Conservation (phyloP, 2,113 vertebrate species). For the Pygoscelis antarcticus region DNA sequence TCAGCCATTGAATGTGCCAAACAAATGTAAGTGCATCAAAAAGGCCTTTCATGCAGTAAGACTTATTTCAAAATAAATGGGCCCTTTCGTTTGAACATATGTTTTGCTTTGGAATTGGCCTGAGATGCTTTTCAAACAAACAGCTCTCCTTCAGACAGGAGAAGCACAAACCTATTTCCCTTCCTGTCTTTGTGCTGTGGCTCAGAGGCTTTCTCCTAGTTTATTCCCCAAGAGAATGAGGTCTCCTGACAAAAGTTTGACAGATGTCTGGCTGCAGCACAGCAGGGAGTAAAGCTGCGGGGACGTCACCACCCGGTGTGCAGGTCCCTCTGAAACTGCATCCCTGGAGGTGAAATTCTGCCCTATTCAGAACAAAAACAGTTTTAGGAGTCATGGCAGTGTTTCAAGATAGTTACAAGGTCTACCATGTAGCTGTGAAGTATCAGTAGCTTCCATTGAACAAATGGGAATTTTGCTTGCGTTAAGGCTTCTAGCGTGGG, state of each 20-base stretch:
- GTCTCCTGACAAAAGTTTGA: neutral
- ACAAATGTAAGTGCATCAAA: neutral
- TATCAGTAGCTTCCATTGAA: neutral
- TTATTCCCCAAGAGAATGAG: neutral
- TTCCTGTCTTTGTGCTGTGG: neutral
- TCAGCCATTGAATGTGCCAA: neutral
- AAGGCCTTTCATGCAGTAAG: constrained; percentile 24
- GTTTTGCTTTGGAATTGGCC: constrained; percentile 20
- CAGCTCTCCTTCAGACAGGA: neutral
- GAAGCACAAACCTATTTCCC: neutral
- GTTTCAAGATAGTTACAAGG: neutral
- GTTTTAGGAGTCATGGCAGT: neutral
- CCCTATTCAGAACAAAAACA: neutral
- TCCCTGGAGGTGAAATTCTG: neutral
- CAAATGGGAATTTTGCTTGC: neutral
- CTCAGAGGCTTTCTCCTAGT: neutral
- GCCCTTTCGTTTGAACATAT: neutral
- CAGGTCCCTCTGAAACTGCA: neutral
- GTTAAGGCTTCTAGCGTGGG: neutral
- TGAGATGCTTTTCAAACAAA: neutral
- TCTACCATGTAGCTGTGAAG: fast-evolving
- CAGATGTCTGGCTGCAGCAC: neutral
- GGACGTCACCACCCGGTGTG: neutral
- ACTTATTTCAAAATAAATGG: neutral
- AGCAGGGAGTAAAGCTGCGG: neutral